phyloP scores from a whole-genome alignment of 2,888 invertebrate genomes.

The Auanema sp. region DNA sequence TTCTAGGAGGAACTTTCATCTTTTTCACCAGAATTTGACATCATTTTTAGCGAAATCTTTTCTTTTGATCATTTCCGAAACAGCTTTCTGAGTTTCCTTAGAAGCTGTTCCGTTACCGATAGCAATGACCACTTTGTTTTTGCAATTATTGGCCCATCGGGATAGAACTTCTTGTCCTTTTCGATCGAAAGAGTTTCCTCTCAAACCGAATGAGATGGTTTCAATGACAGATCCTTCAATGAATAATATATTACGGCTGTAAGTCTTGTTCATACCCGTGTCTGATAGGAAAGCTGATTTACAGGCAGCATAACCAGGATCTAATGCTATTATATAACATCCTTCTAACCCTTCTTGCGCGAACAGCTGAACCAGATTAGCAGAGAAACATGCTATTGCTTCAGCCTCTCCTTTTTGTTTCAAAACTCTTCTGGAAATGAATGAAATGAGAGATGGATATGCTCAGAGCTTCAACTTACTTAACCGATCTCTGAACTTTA shows the following conservation, averaged over 20 bases:
- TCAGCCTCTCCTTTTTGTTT: slow-evolving; percentile 79
- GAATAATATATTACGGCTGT: not conserved
- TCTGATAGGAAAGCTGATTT: slow-evolving; percentile 78
- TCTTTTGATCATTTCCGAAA: slow-evolving; percentile 71
- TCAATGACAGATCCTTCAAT: slow-evolving; percentile 71
- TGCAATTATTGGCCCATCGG: slow-evolving; percentile 72
- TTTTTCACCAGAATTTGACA: slow-evolving; percentile 69
- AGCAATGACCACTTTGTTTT: slow-evolving; percentile 78
- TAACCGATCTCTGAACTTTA: slow-evolving; percentile 62
- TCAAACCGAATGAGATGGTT: slow-evolving; percentile 75
- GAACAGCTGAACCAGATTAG: slow-evolving; percentile 81
- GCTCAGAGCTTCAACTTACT: slow-evolving; percentile 46
- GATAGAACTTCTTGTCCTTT: slow-evolving; percentile 65
- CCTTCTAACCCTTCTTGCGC: slow-evolving; percentile 77
- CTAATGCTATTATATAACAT: slow-evolving; percentile 80
- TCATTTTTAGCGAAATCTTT: slow-evolving; percentile 70
- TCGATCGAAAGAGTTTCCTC: slow-evolving; percentile 36
- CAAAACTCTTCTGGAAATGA: slow-evolving; percentile 75
- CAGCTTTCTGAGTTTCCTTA: slow-evolving; percentile 80
- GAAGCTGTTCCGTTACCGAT: slow-evolving; percentile 89
- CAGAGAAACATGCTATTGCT: slow-evolving; percentile 81
- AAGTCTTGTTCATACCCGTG: slow-evolving; percentile 15
- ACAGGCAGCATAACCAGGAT: slow-evolving; percentile 87
- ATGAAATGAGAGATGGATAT: not conserved
- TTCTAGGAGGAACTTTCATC: not conserved